Evolutionary conservation across 2,888 invertebrate species (phyloP), one percentile per base, ranked within the genome.

Genomic region (Drosophila maculinotata): DNA sequence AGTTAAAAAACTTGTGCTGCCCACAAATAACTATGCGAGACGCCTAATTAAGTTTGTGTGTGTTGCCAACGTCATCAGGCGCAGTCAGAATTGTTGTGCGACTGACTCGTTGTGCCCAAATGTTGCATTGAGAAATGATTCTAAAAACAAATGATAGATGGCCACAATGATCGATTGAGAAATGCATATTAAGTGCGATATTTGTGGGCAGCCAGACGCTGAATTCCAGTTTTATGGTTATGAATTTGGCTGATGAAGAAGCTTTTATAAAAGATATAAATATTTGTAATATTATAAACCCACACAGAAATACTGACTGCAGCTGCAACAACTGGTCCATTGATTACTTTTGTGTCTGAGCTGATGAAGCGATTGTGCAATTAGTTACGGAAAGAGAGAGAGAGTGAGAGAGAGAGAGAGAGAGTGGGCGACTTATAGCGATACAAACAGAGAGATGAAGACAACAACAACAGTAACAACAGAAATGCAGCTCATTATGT

Each of bases 21-120:
- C 58, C 72, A 67, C 76, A 44, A 71, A 56, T 35, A 57, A 14
- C 44, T 51, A 39, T 6, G 17, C 31, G 59, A 41, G 47, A 74
- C 74, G 77, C 77, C 74, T 68, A 74, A 74, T 74, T 74, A 44
- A 77, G 77, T 64, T 74, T 63, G 58, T 57, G 73, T 64, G 76
- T 63, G 58, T 57, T 67, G 66, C 54, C 54, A 66, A 47, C 71
- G 72, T 72, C 60, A 60, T 49, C 33, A 8, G 14, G 7, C 8
- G 39, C 23, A 12, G 26, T 26, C 17, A 26, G 51, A 52, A 51
- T 26, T 28, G 12, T 33, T 5, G 15, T 15, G 28, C 12, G 26
- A 54, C 25, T 64, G 26, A 60, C 28, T 69, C 6, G 49, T 51
- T 70, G 30, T 54, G 67, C 60, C 73, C 73, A 74, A 74, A 74